These are phyloP conservation scores for Andrena hattorfiana DNA, from an alignment of 2,888 invertebrate species.

Conservation along the genomic window DNA sequence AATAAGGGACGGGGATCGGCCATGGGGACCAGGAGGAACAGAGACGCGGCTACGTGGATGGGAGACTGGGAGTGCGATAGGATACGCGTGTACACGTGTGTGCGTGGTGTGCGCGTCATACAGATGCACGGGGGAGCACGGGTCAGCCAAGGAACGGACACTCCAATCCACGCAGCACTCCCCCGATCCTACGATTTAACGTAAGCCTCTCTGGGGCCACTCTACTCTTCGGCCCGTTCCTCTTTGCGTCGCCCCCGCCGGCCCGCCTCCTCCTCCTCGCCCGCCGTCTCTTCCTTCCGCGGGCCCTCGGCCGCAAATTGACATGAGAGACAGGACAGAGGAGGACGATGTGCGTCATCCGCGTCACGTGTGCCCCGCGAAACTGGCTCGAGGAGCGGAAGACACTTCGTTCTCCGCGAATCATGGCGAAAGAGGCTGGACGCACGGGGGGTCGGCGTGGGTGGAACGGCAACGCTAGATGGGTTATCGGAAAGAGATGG, in stretches of 20 bases:
- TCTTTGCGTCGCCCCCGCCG: constrained; percentile 50
- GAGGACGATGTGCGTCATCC: constrained; percentile 71
- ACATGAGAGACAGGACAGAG: constrained; percentile 80
- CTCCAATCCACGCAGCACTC: constrained; percentile 82
- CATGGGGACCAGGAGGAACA: constrained; percentile 58
- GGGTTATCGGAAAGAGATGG: constrained; percentile 3
- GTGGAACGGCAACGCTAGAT: not conserved
- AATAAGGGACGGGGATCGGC: constrained; percentile 56
- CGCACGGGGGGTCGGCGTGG: not conserved
- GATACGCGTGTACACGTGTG: no score
- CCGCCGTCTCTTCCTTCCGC: constrained; percentile 75
- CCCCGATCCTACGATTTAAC: constrained; percentile 69
- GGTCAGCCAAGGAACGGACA: constrained; percentile 82
- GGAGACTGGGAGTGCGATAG: constrained; percentile 44
- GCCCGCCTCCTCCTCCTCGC: constrained; percentile 53
- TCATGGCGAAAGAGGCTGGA: not conserved
- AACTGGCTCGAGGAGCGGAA: constrained; percentile 71
- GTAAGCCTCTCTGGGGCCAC: constrained; percentile 58
- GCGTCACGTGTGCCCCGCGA: constrained; percentile 67
- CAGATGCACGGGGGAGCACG: constrained; percentile 49
- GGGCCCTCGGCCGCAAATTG: constrained; percentile 76
- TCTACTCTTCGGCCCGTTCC: constrained; percentile 70
- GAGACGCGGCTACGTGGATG: constrained; percentile 61
- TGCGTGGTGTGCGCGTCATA: constrained; percentile 25
- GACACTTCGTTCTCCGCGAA: constrained; percentile 65